Conservation (phyloP, 53 echinoderm and acorn worm species). For the Hippasteria phrygiana region DNA sequence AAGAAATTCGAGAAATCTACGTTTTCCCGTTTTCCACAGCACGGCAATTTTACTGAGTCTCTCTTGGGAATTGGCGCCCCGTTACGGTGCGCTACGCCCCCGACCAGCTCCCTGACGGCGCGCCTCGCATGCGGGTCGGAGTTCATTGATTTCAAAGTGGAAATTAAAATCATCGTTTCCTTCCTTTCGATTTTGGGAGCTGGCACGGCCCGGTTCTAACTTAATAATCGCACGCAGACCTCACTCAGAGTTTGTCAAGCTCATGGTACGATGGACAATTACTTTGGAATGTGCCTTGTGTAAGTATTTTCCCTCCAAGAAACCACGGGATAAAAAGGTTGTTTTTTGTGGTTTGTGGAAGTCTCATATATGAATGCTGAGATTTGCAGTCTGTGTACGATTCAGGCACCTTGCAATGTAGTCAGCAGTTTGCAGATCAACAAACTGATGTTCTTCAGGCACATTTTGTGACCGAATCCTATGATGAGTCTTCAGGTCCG, state of each 20-base stretch:
- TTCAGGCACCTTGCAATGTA: too few species aligned
- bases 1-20: background rate
- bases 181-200: constrained; percentile 39
- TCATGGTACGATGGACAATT: constrained; percentile 4
- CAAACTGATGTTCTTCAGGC: too few species aligned
- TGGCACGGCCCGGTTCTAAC: constrained; percentile 15
- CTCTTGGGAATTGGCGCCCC: constrained; percentile 3
- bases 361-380: too few species aligned
- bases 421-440: too few species aligned
- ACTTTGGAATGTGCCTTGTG: constrained; percentile 15
- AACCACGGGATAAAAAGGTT: too few species aligned
- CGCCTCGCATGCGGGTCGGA: constrained; percentile 38
- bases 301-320: too few species aligned
- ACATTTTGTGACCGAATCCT: too few species aligned
- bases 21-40: background rate
- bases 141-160: constrained; percentile 40
- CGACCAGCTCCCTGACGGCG: constrained; percentile 21
- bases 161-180: constrained; percentile 65
- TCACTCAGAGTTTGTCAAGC: background rate
- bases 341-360: too few species aligned
- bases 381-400: too few species aligned
- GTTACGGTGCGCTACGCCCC: constrained; percentile 9
- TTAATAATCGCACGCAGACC: constrained; percentile 18
- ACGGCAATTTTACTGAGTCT: background rate
- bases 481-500: too few species aligned